phyloP scores from a whole-genome alignment of 2,797 vertebrate genomes.

The Falco novaeseelandiae region DNA sequence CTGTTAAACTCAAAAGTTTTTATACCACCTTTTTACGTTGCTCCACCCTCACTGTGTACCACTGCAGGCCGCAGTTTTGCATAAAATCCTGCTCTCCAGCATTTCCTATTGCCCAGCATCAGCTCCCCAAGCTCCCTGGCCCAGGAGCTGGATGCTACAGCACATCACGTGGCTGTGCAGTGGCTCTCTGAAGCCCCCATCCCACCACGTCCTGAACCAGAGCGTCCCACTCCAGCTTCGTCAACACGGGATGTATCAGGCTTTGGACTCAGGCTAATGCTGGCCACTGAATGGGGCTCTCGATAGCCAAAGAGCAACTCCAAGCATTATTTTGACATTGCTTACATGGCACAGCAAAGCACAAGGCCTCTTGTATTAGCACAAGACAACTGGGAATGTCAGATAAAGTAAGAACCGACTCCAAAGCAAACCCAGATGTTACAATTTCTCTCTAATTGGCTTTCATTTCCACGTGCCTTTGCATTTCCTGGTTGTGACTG shows the following conservation, averaged over 20 bases:
- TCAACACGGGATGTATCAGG: fast-evolving
- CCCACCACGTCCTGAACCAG: fast-evolving
- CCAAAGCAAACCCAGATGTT: not conserved
- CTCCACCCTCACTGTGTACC: not conserved
- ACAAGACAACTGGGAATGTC: not conserved
- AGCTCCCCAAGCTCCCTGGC: not conserved
- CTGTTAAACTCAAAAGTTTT: not conserved
- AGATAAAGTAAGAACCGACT: not conserved
- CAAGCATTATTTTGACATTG: not conserved
- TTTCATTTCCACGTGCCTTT: not conserved
- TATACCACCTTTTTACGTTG: not conserved
- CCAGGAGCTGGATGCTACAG: not conserved
- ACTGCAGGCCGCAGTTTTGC: not conserved
- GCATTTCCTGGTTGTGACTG: not conserved
- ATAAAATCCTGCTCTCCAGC: not conserved
- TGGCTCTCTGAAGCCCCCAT: not conserved
- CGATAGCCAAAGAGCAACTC: not conserved
- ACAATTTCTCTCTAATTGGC: not conserved
- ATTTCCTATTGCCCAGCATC: not conserved
- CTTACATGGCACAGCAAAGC: not conserved
- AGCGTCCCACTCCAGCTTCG: not conserved
- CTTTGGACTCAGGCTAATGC: not conserved
- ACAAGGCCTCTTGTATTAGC: not conserved
- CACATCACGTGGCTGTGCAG: fast-evolving
- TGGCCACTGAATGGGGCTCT: not conserved